Base-by-base conservation (phyloP, 2,797 vertebrate species). In the Neosalanx taihuensis region DNA sequence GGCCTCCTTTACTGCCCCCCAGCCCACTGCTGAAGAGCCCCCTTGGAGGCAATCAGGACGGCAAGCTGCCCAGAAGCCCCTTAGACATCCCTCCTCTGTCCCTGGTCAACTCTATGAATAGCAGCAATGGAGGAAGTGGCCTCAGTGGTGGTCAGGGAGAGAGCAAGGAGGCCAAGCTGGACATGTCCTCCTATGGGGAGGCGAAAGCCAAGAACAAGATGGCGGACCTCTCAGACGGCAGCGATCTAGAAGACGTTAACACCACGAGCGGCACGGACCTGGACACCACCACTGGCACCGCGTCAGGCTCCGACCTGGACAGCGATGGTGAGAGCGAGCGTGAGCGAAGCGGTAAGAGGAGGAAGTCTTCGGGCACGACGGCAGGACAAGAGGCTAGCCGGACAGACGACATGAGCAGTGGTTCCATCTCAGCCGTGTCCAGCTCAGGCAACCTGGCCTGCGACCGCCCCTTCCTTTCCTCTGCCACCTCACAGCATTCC, bases 211-310 rank as follows among this genome's bases (percentile, higher is more conserved):
- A 97, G 89, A 90, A 93, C 64, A 94, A 98, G 91, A 91, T 94
- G 86, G 94, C 93, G 0, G 97, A 99, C 76, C 77, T 96, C 89
- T 98, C 97, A 0, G 97, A 99, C 0, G 95, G 94, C 71, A 99
- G 97, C 2, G 98, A 99, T 90, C 95, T 98, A 13, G 97, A 99
- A 92, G 97, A 99, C 0, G 84, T 99, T 78, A 99, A 98, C 78
- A 99, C 97, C 6, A 98, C 97, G 37, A 98, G 96, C 0, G 98
- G 97, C 64, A 99, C 97, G 0, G 98, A 99, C 84, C 90, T 98
- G 89, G 98, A 99, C 85, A 98, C 97, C 71, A 99, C 95, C 67
- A 98, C 97, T 0, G 97, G 97, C 77, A 96, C 96, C 0, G 96
- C 95, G 56, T 99, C 97, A 0, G 98, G 97, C 75, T 94, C 97